These are phyloP conservation scores for Myathropa florea DNA, from an alignment of 2,888 invertebrate species.

Conservation along the genomic window DNA sequence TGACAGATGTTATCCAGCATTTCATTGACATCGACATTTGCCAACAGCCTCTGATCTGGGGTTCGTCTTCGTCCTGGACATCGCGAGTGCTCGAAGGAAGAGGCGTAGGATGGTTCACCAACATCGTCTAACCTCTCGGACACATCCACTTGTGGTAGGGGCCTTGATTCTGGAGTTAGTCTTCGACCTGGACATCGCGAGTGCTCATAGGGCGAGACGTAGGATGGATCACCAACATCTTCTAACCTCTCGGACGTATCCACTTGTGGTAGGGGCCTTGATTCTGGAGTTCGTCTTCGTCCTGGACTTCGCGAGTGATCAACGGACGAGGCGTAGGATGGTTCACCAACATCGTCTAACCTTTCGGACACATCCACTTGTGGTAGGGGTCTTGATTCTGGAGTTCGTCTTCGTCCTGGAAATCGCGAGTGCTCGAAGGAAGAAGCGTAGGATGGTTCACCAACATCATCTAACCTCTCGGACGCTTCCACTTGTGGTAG, in stretches of 20 bases:
- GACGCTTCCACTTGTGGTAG: no score
- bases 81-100: neutral
- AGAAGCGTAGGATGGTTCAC: no score
- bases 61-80: neutral
- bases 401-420: neutral
- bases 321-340: no score
- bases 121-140: neutral
- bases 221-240: no score
- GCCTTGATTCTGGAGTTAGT: neutral
- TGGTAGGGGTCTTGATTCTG: neutral
- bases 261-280: no score
- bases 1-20: slow-evolving; percentile 2
- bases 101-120: neutral
- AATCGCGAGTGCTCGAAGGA: slow-evolving; percentile 2
- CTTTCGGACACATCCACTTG: neutral
- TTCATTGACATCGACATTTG: neutral
- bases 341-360: neutral
- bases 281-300: no score
- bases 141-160: neutral
- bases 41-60: neutral
- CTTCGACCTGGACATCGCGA: no score
- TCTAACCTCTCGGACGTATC: no score
- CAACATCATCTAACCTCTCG: no score
- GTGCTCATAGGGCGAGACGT: no score
- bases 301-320: neutral